Percentiles rank a stretch among this genome's conserved stretches.
These are phyloP conservation scores for Thermophis baileyi DNA, from an alignment of 2,113 vertebrate genomes.

Conservation along the genomic window DNA sequence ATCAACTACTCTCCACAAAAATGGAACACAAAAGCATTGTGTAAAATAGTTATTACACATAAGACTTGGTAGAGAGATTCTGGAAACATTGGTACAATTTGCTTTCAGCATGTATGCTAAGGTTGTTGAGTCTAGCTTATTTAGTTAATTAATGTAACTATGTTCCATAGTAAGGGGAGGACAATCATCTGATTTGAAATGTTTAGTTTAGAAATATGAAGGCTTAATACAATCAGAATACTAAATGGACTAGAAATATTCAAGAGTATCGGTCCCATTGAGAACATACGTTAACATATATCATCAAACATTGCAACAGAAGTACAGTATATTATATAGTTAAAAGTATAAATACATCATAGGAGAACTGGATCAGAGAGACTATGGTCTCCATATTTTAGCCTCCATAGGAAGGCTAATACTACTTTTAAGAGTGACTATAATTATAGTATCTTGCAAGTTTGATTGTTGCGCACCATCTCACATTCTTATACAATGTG, in stretches of 20 bases:
- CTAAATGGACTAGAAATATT: background rate
- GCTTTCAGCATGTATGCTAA: background rate
- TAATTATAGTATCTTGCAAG: background rate
- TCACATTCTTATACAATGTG: background rate
- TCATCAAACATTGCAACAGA: background rate
- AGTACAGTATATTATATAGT: background rate
- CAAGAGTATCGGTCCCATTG: background rate
- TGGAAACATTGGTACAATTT: background rate
- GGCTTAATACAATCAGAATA: background rate
- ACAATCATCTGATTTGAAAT: background rate
- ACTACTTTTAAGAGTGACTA: background rate
- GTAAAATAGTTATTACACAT: background rate
- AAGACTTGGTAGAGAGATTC: background rate
- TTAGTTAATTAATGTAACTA: background rate
- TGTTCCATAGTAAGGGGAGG: background rate
- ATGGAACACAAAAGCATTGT: background rate
- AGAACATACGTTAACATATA: background rate
- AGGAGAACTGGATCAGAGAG: background rate
- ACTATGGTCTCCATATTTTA: background rate
- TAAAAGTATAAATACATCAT: background rate
- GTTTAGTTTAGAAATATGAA: background rate
- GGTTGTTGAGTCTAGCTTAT: background rate
- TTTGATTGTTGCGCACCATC: background rate
- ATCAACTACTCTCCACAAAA: background rate
- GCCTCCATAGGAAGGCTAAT: background rate